Conservation (phyloP, 2,797 vertebrate genomes). For the Ptychadena robeensis region DNA sequence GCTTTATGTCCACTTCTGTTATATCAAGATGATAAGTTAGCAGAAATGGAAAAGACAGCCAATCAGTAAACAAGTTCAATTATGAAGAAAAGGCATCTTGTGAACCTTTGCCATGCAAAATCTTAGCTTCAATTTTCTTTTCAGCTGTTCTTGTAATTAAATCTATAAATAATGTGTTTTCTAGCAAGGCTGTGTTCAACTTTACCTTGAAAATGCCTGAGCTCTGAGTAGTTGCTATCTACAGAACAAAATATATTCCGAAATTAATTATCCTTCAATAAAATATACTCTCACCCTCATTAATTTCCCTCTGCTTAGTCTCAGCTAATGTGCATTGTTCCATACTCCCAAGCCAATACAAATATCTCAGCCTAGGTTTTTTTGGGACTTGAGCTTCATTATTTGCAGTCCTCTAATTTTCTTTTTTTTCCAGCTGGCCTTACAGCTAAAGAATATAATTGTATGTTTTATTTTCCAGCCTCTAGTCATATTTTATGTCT, state of each 20-base stretch:
- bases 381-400: constrained; percentile 54
- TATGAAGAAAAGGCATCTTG: constrained; percentile 28
- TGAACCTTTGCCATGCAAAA: constrained; percentile 37
- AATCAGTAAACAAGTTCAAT: constrained; percentile 17
- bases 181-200: constrained; percentile 25
- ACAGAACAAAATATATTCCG: constrained; percentile 49
- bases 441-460: constrained; percentile 55
- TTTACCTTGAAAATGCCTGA: constrained; percentile 41
- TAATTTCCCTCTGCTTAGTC: constrained; percentile 57
- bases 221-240: constrained; percentile 31
- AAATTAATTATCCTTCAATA: constrained; percentile 60
- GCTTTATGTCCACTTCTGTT: not conserved
- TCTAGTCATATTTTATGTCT: constrained; percentile 54
- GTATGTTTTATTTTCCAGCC: constrained; percentile 53
- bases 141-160: constrained; percentile 59
- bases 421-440: constrained; percentile 41
- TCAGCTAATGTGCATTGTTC: constrained; percentile 55
- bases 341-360: constrained; percentile 52
- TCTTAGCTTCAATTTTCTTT: constrained; percentile 56
- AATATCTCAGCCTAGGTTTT: constrained; percentile 43
- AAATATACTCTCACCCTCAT: constrained; percentile 58
- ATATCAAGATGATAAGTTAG: not conserved
- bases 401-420: constrained; percentile 51
- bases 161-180: constrained; percentile 60
- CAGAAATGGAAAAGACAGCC: constrained; percentile 13